A percentile compares a stretch with the other conserved stretches of the same genome.
phyloP scores from a whole-genome alignment of 35 echinoderm and acorn worm genomes.

The Hemicentrotus pulcherrimus region DNA sequence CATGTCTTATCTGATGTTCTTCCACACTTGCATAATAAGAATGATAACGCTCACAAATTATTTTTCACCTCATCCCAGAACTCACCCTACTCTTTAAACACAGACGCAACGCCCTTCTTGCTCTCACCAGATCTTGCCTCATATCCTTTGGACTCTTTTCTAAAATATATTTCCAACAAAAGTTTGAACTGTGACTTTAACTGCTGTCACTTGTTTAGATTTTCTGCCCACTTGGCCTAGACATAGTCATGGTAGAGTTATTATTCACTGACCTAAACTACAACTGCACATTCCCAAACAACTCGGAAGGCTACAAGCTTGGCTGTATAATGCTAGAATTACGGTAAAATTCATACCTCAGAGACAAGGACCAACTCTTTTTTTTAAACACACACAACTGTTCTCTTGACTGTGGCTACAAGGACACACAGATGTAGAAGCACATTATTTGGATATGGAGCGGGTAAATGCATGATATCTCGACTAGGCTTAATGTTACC shows the following conservation, averaged over 20 bases:
- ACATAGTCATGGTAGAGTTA: neutral
- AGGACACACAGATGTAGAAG: no score
- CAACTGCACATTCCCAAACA: neutral
- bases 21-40: no score
- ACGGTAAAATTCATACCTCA: neutral
- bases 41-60: no score
- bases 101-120: no score
- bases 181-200: neutral
- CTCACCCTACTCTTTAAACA: no score
- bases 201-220: neutral
- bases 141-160: no score
- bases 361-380: neutral
- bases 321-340: neutral
- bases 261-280: neutral
- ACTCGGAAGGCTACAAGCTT: neutral
- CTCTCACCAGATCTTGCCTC: no score
- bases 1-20: no score
- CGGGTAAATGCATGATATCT: no score
- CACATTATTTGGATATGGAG: no score
- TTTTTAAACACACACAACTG: neutral
- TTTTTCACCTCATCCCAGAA: no score
- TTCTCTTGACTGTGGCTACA: neutral
- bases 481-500: no score
- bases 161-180: neutral
- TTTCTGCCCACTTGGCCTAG: neutral